Base-by-base conservation (phyloP, 2,113 vertebrate genomes). In the Megalops atlanticus region DNA sequence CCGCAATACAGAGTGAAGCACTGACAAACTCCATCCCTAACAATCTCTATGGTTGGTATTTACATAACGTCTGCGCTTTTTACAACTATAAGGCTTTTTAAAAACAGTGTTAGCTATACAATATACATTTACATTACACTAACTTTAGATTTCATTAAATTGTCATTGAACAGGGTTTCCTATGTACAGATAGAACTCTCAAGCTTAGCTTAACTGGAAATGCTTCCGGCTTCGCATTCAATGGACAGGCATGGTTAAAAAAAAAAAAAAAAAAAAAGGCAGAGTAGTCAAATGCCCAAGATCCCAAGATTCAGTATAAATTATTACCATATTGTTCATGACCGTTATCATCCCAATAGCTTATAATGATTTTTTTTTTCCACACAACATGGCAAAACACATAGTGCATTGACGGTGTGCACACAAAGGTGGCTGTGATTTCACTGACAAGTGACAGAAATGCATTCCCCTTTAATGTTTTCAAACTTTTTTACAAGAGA, bases 101-200 rank as follows among this genome's bases (percentile, higher is more conserved):
- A 89, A 91, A 94, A 93, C 91, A 92, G 91, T 89, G 92, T 94
- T 94, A 94, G 91, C 91, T 92, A 89, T 92, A 94, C 92, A 92
- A 89, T 87, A 89, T 86, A 87, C 79, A 94, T 92, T 88, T 92
- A 93, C 90, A 92, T 79, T 81, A 83, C 83, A 85, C 87, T 85
- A 87, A 78, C 58, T 88, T 85, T 89, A 83, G 15, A 81, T 87
- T 81, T 87, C 87, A 78, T 89, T 85, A 87, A 81, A 79, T 86
- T 85, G 84, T 87, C 68, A 83, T 80, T 74, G 86, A 86, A 87
- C 87, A 85, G 89, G 69, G 71, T 87, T 84, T 89, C 81, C 85
- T 92, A 92, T 94, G 84, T 93, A 94, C 94, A 94, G 84, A 90
- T 83, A 84, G 82, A 90, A 90, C 87, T 86, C 82, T 91, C 86